phyloP scores from a whole-genome alignment of 2,113 vertebrate genomes.

The Zosterops borbonicus region DNA sequence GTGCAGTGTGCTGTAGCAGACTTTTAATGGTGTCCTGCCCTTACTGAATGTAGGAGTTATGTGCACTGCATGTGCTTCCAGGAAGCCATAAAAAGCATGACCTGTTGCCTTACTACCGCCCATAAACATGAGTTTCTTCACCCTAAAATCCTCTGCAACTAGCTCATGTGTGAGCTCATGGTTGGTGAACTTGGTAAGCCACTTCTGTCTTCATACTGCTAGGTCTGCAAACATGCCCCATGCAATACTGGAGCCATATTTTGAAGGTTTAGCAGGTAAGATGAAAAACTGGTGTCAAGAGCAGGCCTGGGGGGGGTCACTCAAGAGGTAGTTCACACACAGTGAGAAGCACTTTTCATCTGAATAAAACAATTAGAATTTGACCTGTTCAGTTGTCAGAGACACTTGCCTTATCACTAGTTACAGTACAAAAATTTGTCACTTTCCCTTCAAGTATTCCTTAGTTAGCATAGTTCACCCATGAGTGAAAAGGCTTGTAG shows the following conservation, averaged over 20 bases:
- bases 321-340: background rate
- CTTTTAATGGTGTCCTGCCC: background rate
- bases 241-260: background rate
- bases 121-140: background rate
- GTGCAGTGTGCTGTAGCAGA: accelerated
- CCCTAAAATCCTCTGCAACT: background rate
- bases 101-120: background rate
- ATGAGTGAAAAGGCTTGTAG: background rate
- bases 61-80: background rate
- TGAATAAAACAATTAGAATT: background rate
- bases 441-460: background rate
- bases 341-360: background rate
- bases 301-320: accelerated
- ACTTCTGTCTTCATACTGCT: background rate
- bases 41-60: background rate
- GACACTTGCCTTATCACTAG: background rate
- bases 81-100: background rate
- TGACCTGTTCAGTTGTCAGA: background rate
- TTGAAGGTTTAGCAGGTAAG: background rate
- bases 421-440: background rate
- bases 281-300: background rate
- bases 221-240: accelerated
- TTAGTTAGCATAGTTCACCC: background rate
- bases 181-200: background rate
- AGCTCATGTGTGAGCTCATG: background rate